Conservation (phyloP, 2,113 vertebrate genomes). For the Dissostichus mawsoni region DNA sequence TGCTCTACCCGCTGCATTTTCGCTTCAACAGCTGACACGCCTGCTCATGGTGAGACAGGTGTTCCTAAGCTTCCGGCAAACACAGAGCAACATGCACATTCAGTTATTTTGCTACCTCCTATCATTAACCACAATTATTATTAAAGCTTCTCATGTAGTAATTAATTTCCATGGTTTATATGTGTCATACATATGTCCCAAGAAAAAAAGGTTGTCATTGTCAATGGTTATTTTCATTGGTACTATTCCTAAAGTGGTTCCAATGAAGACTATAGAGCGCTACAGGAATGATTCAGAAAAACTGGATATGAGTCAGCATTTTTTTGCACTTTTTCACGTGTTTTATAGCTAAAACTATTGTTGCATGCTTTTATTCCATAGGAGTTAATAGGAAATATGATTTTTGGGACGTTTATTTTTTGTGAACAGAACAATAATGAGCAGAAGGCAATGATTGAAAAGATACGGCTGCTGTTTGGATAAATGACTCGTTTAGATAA, state of each 20-base stretch:
- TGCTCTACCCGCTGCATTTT: not conserved
- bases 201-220: not conserved
- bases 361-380: not conserved
- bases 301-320: too few species aligned
- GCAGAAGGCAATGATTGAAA: not conserved
- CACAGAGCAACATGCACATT: not conserved
- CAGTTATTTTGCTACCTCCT: not conserved
- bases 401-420: not conserved
- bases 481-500: not conserved
- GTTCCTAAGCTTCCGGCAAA: conserved; percentile 23
- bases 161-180: not conserved
- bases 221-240: not conserved
- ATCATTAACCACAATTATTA: not conserved
- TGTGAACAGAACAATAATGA: not conserved
- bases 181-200: too few species aligned
- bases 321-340: too few species aligned
- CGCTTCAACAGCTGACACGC: conserved; percentile 4
- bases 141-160: not conserved
- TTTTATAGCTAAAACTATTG: too few species aligned
- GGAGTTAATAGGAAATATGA: not conserved
- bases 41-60: conserved; percentile 28
- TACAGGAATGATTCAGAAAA: too few species aligned
- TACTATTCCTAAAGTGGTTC: not conserved
- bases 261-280: too few species aligned
- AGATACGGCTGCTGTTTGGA: not conserved